Conservation (phyloP, 1,140 invertebrate species). For the Cotesia vestalis region DNA sequence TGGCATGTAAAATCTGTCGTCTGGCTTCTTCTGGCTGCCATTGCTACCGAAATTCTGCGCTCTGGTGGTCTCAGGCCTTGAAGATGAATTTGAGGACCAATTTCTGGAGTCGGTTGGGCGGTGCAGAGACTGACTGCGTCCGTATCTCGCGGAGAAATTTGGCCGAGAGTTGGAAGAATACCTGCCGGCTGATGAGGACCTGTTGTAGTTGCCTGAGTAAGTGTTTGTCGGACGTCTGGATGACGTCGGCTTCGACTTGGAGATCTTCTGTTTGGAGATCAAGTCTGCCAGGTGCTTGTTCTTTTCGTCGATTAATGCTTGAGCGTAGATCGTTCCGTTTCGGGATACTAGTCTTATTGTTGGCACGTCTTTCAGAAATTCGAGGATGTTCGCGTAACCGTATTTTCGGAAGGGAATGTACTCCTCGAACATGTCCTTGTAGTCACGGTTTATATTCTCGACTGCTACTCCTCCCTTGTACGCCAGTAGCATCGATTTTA, state of each 20-base stretch:
- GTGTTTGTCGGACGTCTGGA: not conserved
- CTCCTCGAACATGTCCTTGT: constrained; percentile 67
- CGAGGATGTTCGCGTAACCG: constrained; percentile 67
- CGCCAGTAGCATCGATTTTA: constrained; percentile 46
- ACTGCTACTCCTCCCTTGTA: constrained; percentile 48
- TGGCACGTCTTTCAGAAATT: constrained; percentile 67
- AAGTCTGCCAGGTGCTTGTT: constrained; percentile 70
- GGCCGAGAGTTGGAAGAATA: no score
- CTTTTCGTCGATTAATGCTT: constrained; percentile 66
- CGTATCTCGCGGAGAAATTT: not conserved
- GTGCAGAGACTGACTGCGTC: not conserved
- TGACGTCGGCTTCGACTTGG: constrained; percentile 50
- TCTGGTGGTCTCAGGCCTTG: no score
- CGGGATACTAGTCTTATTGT: constrained; percentile 61
- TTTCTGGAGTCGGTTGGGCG: no score
- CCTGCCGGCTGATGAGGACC: not conserved
- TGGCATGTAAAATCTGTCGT: no score
- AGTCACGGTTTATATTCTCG: constrained; percentile 60
- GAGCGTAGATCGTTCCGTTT: constrained; percentile 64
- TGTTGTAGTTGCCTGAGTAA: not conserved
- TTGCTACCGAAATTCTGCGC: no score
- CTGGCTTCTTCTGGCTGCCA: no score
- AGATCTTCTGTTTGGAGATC: constrained; percentile 68
- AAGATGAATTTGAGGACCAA: no score
- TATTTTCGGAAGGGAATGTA: constrained; percentile 69